Evolutionary conservation across 1,140 invertebrate species (phyloP).

Genomic region (Gryllus bimaculatus): DNA sequence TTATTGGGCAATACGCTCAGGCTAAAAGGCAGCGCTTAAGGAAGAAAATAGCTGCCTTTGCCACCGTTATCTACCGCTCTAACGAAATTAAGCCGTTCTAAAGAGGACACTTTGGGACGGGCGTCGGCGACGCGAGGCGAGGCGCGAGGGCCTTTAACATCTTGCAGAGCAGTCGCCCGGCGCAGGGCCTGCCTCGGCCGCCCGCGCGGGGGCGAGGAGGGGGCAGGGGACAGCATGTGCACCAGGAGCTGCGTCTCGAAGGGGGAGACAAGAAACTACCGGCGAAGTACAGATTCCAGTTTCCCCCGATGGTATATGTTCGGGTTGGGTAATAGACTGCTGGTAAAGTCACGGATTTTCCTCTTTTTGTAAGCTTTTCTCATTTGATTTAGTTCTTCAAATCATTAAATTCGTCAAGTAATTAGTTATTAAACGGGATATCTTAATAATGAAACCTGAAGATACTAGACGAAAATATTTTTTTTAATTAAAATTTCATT

Average conservation of each 20-base stretch:
- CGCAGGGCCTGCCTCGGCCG: background rate
- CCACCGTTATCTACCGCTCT: background rate
- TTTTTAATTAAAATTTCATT: too few relatives aligned
- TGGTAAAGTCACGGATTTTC: too few relatives aligned
- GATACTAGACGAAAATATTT: too few relatives aligned
- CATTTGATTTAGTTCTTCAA: too few relatives aligned
- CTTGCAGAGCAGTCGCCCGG: background rate
- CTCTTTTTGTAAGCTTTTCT: too few relatives aligned
- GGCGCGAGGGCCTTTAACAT: background rate
- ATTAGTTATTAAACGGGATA: too few relatives aligned
- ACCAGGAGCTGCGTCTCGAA: background rate
- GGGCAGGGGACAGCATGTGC: background rate
- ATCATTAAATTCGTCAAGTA: too few relatives aligned
- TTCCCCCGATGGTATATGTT: too few relatives aligned
- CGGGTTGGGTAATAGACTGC: too few relatives aligned
- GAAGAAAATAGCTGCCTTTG: background rate
- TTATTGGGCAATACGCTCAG: background rate
- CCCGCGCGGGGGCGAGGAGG: background rate
- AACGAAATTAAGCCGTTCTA: background rate
- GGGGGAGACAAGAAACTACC: background rate
- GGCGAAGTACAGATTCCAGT: too few relatives aligned
- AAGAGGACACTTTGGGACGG: background rate
- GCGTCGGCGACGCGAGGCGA: background rate
- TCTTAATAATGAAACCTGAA: too few relatives aligned
- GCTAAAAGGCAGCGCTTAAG: background rate